phyloP scores from a whole-genome alignment of 2,888 invertebrate species.

The Diplazon laetatorius region DNA sequence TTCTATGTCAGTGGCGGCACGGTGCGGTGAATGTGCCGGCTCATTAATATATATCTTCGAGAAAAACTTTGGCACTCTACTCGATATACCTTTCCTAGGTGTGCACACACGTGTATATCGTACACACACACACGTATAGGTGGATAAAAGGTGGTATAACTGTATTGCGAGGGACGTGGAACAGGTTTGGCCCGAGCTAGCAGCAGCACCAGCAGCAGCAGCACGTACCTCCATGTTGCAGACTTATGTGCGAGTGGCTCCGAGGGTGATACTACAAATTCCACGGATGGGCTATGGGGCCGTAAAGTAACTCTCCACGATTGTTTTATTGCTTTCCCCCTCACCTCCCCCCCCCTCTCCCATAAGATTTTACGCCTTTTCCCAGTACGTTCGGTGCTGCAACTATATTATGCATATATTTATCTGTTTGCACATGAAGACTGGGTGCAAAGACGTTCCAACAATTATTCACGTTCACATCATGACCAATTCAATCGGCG shows the following conservation, averaged over 20 bases:
- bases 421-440: constrained; percentile 10
- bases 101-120: too few species aligned
- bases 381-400: too few species aligned
- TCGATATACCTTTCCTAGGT: constrained; percentile 9
- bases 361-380: constrained; percentile 63
- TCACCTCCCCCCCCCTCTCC: too few species aligned
- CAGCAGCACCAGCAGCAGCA: too few species aligned
- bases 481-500: too few species aligned
- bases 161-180: constrained; percentile 9
- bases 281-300: constrained; percentile 35
- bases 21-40: constrained; percentile 67
- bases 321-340: constrained; percentile 75
- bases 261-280: constrained; percentile 21
- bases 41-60: constrained; percentile 71
- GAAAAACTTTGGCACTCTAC: constrained; percentile 62
- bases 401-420: constrained; percentile 46
- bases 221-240: background rate
- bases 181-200: constrained; percentile 27
- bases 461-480: too few species aligned
- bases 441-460: background rate
- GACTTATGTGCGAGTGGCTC: background rate
- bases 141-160: too few species aligned
- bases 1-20: constrained; percentile 39
- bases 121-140: too few species aligned
- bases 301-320: constrained; percentile 68